These are phyloP conservation scores for Zapus hudsonius DNA, from an alignment of 2,113 vertebrate species.

Conservation along the genomic window DNA sequence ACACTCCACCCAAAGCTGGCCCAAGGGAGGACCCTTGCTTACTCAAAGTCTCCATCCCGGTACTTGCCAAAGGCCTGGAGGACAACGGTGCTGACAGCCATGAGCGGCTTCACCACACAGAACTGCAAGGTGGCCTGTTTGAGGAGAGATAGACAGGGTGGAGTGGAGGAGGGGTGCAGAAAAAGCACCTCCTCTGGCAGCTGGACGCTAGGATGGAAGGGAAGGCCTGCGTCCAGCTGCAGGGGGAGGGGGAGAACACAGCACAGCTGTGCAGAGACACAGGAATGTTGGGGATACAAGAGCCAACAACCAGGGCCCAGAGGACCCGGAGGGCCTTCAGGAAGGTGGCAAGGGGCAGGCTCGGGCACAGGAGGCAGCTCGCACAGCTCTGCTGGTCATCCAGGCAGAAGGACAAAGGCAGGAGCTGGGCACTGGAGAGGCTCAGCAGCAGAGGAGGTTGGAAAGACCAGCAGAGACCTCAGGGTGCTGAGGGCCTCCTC, in stretches of 20 bases:
- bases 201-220: neutral
- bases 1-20: neutral
- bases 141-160: constrained; percentile 6
- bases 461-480: neutral
- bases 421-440: neutral
- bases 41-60: constrained; percentile 98
- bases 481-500: neutral
- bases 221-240: neutral
- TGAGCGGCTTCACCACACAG: constrained; percentile 96
- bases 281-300: neutral
- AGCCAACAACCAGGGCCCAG: rapidly evolving
- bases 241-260: neutral
- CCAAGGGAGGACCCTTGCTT: constrained; percentile 72
- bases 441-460: neutral
- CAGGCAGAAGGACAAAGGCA: neutral
- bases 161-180: neutral
- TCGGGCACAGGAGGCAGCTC: neutral
- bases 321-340: neutral
- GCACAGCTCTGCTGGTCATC: too few species aligned
- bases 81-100: constrained; percentile 95
- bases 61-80: constrained; percentile 97
- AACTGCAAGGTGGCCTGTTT: constrained; percentile 96
- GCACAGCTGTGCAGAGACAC: rapidly evolving
- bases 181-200: neutral
- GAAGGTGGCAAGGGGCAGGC: neutral